A percentile compares a stretch with the other conserved stretches of the same genome.
phyloP scores from a whole-genome alignment of 2,888 invertebrate genomes.

The Phalera bucephala region DNA sequence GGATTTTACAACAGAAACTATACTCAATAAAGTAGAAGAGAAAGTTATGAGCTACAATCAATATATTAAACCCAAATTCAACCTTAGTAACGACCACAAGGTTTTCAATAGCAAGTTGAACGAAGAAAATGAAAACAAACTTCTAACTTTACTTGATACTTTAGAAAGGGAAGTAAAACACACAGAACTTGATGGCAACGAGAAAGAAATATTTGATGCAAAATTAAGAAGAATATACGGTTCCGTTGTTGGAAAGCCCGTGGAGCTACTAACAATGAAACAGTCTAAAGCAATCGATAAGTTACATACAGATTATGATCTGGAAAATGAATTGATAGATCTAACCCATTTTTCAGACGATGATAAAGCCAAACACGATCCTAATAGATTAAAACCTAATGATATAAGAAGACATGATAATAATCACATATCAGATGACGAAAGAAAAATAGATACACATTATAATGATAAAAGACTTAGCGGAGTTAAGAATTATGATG shows the following conservation, averaged over 20 bases:
- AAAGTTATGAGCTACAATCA: conserved; percentile 32
- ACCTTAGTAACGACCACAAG: conserved; percentile 5
- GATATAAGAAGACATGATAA: conserved; percentile 4
- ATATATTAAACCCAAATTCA: conserved; percentile 18
- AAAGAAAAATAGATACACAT: conserved; percentile 3
- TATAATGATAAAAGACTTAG: not conserved
- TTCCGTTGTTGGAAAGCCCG: conserved; percentile 36
- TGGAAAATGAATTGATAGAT: conserved; percentile 4
- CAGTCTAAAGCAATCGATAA: conserved; percentile 2
- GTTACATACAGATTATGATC: not conserved
- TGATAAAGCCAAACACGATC: conserved; percentile 4
- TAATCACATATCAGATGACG: conserved; percentile 3
- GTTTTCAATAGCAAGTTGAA: conserved; percentile 17
- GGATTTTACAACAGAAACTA: conserved; percentile 20
- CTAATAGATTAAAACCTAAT: conserved; percentile 1
- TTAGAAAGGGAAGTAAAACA: conserved; percentile 59
- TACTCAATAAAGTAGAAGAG: conserved; percentile 34
- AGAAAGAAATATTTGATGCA: conserved; percentile 56
- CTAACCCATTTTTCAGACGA: conserved; percentile 6
- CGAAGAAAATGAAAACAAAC: conserved; percentile 45
- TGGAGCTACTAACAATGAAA: conserved; percentile 9
- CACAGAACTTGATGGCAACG: conserved; percentile 42
- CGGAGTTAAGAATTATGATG: conserved; percentile 7
- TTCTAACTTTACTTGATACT: conserved; percentile 52
- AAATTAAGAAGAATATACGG: conserved; percentile 64